Conservation (phyloP, 2,888 invertebrate genomes). For the Drosophila atripex region DNA sequence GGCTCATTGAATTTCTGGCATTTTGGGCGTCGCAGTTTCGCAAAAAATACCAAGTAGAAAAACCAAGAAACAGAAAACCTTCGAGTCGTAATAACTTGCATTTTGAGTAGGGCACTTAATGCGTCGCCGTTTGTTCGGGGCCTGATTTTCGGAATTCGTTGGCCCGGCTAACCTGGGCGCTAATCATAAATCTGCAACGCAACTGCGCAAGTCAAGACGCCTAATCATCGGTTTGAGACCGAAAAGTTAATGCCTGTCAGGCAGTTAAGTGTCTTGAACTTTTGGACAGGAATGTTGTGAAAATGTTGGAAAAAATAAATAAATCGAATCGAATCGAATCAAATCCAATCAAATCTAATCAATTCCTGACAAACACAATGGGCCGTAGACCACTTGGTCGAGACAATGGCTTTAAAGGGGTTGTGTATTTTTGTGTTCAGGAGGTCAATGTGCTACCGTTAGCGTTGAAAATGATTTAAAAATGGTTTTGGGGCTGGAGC, state of each 20-base stretch:
- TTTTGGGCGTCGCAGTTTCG: conserved; percentile 72
- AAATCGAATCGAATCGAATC: conserved; percentile 38
- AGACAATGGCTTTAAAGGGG: conserved; percentile 32
- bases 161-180: conserved; percentile 56
- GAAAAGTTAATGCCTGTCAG: conserved; percentile 75
- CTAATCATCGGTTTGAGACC: conserved; percentile 70
- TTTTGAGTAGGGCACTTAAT: conserved; percentile 74
- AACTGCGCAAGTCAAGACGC: conserved; percentile 44
- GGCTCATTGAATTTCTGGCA: conserved; percentile 76
- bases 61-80: conserved; percentile 64
- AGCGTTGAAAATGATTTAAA: conserved; percentile 46
- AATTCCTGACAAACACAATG: conserved; percentile 34
- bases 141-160: conserved; percentile 19
- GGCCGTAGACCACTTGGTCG: conserved; percentile 23
- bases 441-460: conserved; percentile 76
- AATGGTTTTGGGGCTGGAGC: conserved; percentile 18
- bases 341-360: conserved; percentile 21
- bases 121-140: conserved; percentile 41
- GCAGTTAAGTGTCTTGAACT: conserved; percentile 76
- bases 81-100: conserved; percentile 76
- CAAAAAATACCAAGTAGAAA: conserved; percentile 28
- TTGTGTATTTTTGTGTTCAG: conserved; percentile 32
- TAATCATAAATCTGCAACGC: conserved; percentile 78
- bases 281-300: conserved; percentile 71
- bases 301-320: conserved; percentile 70